Conservation (phyloP, 2,113 vertebrate species). For the Pseudorhombus dupliciocellatus region DNA sequence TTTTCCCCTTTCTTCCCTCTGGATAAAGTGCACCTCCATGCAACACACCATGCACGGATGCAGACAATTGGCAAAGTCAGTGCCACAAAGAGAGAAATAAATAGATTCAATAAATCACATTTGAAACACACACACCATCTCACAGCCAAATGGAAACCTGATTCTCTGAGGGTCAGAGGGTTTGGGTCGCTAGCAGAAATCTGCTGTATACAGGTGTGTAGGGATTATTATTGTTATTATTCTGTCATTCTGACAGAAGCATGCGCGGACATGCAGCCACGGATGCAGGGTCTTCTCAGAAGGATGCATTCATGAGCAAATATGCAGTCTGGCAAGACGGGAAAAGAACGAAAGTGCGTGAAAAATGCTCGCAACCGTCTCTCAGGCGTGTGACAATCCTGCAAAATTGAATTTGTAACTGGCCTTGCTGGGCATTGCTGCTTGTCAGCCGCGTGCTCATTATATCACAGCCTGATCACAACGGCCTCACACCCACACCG, state of each 20-base stretch:
- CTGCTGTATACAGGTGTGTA: neutral
- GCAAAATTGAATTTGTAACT: neutral
- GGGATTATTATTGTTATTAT: neutral
- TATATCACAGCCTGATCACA: constrained; percentile 32
- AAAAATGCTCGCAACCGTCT: neutral
- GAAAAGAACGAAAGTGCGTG: neutral
- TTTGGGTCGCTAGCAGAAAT: neutral
- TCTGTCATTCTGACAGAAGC: neutral
- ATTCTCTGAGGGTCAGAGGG: neutral
- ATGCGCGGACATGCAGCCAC: neutral
- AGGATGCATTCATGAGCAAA: neutral
- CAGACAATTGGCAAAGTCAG: neutral
- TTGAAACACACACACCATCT: neutral
- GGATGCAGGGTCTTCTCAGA: neutral
- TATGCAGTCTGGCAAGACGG: neutral
- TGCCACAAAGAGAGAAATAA: neutral
- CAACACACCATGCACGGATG: neutral
- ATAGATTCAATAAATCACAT: neutral
- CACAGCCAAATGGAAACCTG: neutral
- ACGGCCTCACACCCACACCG: constrained; percentile 36
- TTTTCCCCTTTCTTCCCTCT: neutral
- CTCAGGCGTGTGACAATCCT: neutral
- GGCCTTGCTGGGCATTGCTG: neutral
- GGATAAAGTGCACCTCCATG: neutral
- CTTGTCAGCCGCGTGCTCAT: constrained; percentile 21